A percentile compares a stretch with the other conserved stretches of the same genome.
Conservation (phyloP, 2,113 vertebrate genomes). For the Sceloporus tristichus region DNA sequence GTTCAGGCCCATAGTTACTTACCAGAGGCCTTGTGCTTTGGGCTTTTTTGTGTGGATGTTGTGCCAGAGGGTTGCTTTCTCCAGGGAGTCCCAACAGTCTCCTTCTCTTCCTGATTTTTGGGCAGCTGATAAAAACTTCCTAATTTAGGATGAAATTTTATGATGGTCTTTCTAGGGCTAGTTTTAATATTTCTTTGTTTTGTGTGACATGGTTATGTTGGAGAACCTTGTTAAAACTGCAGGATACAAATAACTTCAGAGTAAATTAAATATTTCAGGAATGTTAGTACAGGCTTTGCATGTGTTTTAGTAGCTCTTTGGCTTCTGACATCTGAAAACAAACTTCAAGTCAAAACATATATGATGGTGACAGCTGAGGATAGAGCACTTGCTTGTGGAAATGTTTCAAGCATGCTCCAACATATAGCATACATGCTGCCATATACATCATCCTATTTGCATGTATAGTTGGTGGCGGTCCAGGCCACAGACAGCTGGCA, state of each 20-base stretch:
- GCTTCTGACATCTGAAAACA: background rate
- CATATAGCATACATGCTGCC: background rate
- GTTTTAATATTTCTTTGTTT: background rate
- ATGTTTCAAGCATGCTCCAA: background rate
- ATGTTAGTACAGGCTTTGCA: background rate
- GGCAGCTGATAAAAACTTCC: background rate
- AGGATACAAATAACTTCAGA: background rate
- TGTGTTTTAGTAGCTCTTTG: background rate
- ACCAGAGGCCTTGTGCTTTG: background rate
- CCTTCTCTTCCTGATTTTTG: background rate
- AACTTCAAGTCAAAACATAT: background rate
- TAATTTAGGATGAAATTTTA: background rate
- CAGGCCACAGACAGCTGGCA: background rate
- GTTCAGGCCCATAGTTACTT: background rate
- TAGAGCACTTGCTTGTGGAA: background rate
- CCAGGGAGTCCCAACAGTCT: background rate
- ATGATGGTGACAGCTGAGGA: background rate
- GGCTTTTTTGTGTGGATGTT: background rate
- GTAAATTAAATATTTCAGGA: background rate
- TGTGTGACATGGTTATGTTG: background rate
- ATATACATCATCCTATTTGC: background rate
- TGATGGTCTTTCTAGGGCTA: background rate
- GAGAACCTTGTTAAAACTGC: background rate
- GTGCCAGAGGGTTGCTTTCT: background rate
- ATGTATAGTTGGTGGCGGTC: background rate